Conservation (phyloP, 2,888 invertebrate species). For the Ophioninae sp. region DNA sequence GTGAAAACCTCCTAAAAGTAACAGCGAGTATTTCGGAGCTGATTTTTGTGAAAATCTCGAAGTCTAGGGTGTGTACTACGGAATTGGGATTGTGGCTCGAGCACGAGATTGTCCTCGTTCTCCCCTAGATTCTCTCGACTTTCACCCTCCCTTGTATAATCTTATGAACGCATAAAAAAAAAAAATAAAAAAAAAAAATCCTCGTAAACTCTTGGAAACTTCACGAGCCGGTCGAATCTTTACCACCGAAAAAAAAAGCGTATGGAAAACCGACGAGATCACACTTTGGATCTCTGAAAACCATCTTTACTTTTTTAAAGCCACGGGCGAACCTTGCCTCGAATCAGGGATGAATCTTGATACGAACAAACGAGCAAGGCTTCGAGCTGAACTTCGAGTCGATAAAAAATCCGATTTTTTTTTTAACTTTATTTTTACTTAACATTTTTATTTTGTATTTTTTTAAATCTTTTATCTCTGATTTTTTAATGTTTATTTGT, state of each 20-base stretch:
- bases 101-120: slow-evolving; percentile 41
- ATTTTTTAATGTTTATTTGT: too few relatives aligned
- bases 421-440: too few relatives aligned
- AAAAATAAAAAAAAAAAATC: slow-evolving; percentile 73
- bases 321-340: not conserved
- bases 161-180: slow-evolving; percentile 76
- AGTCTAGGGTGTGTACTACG: slow-evolving; percentile 20
- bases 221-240: slow-evolving; percentile 46
- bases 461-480: too few relatives aligned
- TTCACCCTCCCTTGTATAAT: slow-evolving; percentile 67
- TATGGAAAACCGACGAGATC: slow-evolving; percentile 41
- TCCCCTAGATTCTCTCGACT: slow-evolving; percentile 25
- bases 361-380: too few relatives aligned
- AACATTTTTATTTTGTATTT: too few relatives aligned
- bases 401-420: too few relatives aligned
- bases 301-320: slow-evolving; percentile 54
- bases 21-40: slow-evolving; percentile 63
- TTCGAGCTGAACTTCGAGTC: too few relatives aligned
- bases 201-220: slow-evolving; percentile 67
- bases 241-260: slow-evolving; percentile 25
- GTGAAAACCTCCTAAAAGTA: slow-evolving; percentile 64
- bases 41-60: slow-evolving; percentile 57
- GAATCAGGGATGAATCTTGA: too few relatives aligned
- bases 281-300: slow-evolving; percentile 59
- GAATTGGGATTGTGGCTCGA: slow-evolving; percentile 37